Conservation (phyloP, 2,888 invertebrate genomes). For the Ferrisia virgata region DNA sequence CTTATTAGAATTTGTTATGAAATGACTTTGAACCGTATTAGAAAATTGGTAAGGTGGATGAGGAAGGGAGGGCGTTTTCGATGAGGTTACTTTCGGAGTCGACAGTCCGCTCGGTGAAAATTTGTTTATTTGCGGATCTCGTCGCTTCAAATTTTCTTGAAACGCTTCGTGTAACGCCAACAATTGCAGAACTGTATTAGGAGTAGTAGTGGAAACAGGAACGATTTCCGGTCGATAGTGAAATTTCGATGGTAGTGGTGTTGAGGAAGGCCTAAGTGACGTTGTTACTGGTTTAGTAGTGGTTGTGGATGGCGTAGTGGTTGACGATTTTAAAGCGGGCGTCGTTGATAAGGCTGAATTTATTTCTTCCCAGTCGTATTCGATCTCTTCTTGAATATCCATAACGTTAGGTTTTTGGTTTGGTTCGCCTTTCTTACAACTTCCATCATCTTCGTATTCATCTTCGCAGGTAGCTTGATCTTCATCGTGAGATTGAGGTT, state of each 20-base stretch:
- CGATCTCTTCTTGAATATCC: constrained; percentile 45
- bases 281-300: constrained; percentile 50
- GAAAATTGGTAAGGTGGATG: background rate
- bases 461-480: constrained; percentile 20
- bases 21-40: background rate
- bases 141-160: constrained; percentile 50
- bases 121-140: constrained; percentile 37
- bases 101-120: background rate
- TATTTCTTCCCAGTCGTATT: constrained; percentile 47
- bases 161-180: constrained; percentile 51
- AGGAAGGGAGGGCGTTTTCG: background rate
- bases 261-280: constrained; percentile 49
- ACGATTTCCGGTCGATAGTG: constrained; percentile 19
- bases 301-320: constrained; percentile 53
- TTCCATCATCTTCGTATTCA: constrained; percentile 38
- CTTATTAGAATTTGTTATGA: constrained; percentile 26
- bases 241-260: constrained; percentile 48
- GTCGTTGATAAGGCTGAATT: constrained; percentile 11
- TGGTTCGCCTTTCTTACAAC: constrained; percentile 32
- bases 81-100: background rate
- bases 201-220: constrained; percentile 48
- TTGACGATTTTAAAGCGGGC: constrained; percentile 51
- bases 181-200: constrained; percentile 50
- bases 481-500: background rate
- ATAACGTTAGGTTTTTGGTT: constrained; percentile 45